Evolutionary conservation across 2,888 invertebrate genomes (phyloP).

Genomic region (Macrophya alboannulata): DNA sequence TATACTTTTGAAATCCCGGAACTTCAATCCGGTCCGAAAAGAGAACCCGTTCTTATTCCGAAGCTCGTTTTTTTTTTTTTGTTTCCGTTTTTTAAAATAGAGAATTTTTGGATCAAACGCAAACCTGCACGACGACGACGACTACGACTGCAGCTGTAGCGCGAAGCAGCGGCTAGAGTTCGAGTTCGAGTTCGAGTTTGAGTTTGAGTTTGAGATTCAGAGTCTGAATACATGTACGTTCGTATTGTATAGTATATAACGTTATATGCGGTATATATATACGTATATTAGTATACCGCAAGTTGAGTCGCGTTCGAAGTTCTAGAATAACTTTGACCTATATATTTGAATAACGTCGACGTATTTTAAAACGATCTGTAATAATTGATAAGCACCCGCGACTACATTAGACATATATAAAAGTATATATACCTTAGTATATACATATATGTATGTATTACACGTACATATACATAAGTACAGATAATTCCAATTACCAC

Average conservation of each 20-base stretch:
- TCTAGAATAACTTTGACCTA: slow-evolving; percentile 54
- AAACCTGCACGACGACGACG: background rate
- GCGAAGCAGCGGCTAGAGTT: background rate
- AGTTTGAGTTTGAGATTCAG: too few relatives aligned
- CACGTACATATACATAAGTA: background rate
- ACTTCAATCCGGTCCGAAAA: too few relatives aligned
- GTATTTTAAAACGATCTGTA: slow-evolving; percentile 5
- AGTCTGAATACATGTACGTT: too few relatives aligned
- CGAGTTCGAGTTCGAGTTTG: background rate
- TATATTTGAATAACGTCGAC: slow-evolving; percentile 26
- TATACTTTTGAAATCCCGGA: too few relatives aligned
- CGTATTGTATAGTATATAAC: background rate
- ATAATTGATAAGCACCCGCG: slow-evolving; percentile 27
- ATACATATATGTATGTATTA: too few relatives aligned
- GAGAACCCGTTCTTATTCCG: too few relatives aligned
- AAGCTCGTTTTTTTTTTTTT: background rate
- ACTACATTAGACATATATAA: background rate
- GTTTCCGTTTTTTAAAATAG: background rate
- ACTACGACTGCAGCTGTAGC: background rate
- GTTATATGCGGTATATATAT: background rate
- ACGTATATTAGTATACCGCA: background rate
- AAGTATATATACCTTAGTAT: too few relatives aligned
- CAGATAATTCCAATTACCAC: slow-evolving; percentile 40
- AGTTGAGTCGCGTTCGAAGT: background rate
- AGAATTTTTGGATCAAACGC: background rate